Base-by-base conservation (phyloP, 2,888 invertebrate genomes). In the Strigamia crassipes region DNA sequence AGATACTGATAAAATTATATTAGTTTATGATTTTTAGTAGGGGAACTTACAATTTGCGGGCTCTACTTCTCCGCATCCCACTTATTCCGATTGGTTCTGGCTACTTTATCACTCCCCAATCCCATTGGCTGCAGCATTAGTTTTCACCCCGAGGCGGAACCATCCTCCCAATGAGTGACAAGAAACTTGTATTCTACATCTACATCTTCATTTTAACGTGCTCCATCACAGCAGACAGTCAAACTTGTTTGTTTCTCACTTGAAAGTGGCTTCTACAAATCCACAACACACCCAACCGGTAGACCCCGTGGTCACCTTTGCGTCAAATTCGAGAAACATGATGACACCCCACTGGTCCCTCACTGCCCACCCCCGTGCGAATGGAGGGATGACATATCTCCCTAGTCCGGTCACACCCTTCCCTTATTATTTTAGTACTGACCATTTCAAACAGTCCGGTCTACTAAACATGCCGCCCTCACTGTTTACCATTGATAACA, bases 401-500 rank as follows among this genome's bases (percentile, higher is more conserved):
- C 80, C 80, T 10, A 46, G 42, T 13, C 46, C 80, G n/a, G 31
- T 73, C 18, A 21, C 81, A 66, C 31, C 31, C 78, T 51, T 82
- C 15, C 77, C 79, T 13, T 78, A 78, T 21, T 79, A 81, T 79
- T 13, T 81, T 41, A 42, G 42, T 21, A n/a, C 80, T 46, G 80
- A 80, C n/a, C 80, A 80, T 12, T 80, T 80, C 80, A 80, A 80
- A 23, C 80, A 80, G 18, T 23, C 46, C 78, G 38, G 78, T 41
- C 21, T 78, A 38, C 34, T 78, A 21, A 42, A 42, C 38, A 51
- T 31, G 23, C 34, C 66, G 8, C 61, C 81, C 18, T 82, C 80
- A 5, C 15, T 82, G 1, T 86, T 86, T 84, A 86, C 85, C 80
- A 86, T 86, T 61, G 86, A 86, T 83, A 86, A 85, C 83, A 86